phyloP scores from a whole-genome alignment of 2,888 invertebrate genomes.

The Drosophila mulleri region DNA sequence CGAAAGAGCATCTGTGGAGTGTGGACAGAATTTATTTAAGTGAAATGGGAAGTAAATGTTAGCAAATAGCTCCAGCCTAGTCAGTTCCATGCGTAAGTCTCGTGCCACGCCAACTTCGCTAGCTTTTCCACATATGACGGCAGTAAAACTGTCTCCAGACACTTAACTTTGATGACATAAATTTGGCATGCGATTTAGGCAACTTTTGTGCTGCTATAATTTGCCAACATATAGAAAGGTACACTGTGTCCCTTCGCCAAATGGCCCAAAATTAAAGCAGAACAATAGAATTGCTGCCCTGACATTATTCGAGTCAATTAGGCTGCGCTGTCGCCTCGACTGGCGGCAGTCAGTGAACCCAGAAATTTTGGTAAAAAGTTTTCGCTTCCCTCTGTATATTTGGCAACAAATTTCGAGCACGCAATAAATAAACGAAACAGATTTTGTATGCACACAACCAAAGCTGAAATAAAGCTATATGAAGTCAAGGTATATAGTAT shows the following conservation, averaged over 20 bases:
- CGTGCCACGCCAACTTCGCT: not conserved
- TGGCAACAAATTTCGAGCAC: conserved; percentile 69
- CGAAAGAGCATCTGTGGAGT: no score
- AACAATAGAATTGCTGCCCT: conserved; percentile 44
- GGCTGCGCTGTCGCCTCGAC: conserved; percentile 17
- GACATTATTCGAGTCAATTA: conserved; percentile 59
- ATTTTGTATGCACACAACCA: conserved; percentile 28
- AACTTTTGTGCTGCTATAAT: conserved; percentile 12
- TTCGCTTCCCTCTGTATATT: conserved; percentile 57
- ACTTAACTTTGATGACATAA: conserved; percentile 20
- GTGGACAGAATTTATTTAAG: no score
- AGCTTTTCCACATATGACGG: not conserved
- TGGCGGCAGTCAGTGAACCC: conserved; percentile 57
- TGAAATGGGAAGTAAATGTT: not conserved
- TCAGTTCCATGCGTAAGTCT: not conserved
- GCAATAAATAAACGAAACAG: conserved; percentile 65
- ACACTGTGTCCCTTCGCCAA: not conserved
- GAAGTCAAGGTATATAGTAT: conserved; percentile 11
- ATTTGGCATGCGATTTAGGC: conserved; percentile 12
- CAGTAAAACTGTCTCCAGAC: not conserved
- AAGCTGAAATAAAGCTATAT: conserved; percentile 13
- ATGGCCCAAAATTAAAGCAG: conserved; percentile 24
- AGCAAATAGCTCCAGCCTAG: no score
- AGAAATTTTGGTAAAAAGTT: conserved; percentile 23
- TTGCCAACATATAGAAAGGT: conserved; percentile 12